These are phyloP conservation scores for Hemibagrus guttatus DNA, from an alignment of 2,797 vertebrate genomes.

Conservation along the genomic window DNA sequence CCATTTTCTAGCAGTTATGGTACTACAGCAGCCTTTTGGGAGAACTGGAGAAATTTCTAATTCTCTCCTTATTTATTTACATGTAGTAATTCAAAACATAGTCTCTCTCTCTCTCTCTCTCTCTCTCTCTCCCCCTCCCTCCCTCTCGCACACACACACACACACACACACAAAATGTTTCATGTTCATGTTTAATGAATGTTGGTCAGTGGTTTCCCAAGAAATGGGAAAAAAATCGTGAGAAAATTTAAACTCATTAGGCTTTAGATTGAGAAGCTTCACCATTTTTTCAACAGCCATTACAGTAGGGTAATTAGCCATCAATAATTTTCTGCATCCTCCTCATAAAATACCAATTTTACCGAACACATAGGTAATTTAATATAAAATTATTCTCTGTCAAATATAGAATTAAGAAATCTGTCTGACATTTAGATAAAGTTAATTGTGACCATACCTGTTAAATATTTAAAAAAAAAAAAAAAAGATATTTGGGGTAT, in stretches of 20 bases:
- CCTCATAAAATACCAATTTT: neutral
- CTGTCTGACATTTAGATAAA: neutral
- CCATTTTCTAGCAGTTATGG: constrained; percentile 32
- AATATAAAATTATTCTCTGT: neutral
- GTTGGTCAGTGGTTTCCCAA: neutral
- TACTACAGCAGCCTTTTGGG: constrained; percentile 22
- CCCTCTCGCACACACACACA: neutral
- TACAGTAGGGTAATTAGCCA: neutral
- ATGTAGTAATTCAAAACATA: neutral
- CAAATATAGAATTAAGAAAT: neutral
- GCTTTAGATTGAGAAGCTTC: neutral
- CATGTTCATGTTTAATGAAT: neutral
- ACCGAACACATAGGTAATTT: neutral
- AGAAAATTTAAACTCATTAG: neutral
- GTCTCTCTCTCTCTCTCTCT: neutral
- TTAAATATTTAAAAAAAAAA: too few relatives aligned
- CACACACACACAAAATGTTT: neutral
- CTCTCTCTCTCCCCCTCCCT: neutral
- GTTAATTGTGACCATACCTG: neutral
- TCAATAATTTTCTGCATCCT: neutral
- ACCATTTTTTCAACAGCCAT: neutral
- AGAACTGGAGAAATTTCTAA: neutral
- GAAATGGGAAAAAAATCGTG: neutral
- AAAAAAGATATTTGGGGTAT: neutral
- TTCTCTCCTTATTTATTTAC: neutral